Evolutionary conservation across 2,113 vertebrate genomes (phyloP).

Genomic region (Cygnus atratus): DNA sequence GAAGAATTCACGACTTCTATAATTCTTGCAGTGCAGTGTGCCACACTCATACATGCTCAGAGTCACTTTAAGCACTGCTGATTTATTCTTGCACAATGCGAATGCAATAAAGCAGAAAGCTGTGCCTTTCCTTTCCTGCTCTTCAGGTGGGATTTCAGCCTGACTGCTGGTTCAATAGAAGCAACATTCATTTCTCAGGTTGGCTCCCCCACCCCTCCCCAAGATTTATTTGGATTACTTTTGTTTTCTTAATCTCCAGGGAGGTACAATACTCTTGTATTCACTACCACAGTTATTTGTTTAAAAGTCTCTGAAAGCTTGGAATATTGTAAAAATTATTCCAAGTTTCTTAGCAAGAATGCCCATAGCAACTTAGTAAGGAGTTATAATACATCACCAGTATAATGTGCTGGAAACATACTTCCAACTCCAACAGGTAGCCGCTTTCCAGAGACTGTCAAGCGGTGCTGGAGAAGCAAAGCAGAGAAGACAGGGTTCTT

Average conservation of each 20-base stretch:
- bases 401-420: not conserved
- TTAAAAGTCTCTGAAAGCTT: not conserved
- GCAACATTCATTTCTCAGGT: not conserved
- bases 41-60: not conserved
- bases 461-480: not conserved
- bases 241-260: constrained; percentile 52
- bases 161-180: constrained; percentile 49
- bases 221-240: constrained; percentile 52
- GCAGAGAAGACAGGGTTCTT: not conserved
- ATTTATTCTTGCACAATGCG: constrained; percentile 57
- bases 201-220: not conserved
- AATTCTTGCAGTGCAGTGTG: not conserved
- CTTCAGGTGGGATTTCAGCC: constrained; percentile 53
- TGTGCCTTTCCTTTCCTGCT: not conserved
- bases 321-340: not conserved
- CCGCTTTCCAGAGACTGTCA: not conserved
- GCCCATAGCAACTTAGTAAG: not conserved
- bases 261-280: not conserved
- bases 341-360: not conserved
- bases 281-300: constrained; percentile 10
- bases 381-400: not conserved
- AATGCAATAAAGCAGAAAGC: constrained; percentile 42
- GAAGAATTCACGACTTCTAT: constrained; percentile 2
- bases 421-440: not conserved
- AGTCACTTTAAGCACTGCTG: constrained; percentile 28